Evolutionary conservation across 2,797 vertebrate genomes (phyloP).

Genomic region (Iguana delicatissima): DNA sequence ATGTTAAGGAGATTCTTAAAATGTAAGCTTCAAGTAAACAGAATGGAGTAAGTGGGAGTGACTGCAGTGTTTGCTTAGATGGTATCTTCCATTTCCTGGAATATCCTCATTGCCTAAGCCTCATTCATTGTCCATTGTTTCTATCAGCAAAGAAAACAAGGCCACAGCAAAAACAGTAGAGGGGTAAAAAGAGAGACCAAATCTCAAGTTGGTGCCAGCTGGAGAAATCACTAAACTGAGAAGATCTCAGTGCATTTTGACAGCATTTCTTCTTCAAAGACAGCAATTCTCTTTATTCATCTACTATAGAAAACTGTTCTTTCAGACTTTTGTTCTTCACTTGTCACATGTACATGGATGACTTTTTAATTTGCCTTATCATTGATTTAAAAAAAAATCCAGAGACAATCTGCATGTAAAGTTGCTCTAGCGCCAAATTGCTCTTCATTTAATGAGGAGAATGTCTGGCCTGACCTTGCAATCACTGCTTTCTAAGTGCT

Average conservation of each 20-base stretch:
- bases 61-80: neutral
- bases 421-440: neutral
- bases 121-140: conserved; percentile 12
- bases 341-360: neutral
- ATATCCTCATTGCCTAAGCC: neutral
- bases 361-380: neutral
- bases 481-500: neutral
- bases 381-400: neutral
- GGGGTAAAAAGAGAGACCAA: neutral
- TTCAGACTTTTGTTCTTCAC: neutral
- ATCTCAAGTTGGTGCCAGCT: neutral
- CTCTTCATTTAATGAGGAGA: neutral
- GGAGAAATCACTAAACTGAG: neutral
- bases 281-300: neutral
- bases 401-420: neutral
- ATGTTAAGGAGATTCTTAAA: neutral
- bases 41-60: neutral
- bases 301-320: neutral
- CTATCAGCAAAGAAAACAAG: neutral
- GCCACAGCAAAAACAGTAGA: neutral
- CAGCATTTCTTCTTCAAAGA: neutral
- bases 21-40: conserved; percentile 11
- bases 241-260: neutral
- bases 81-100: conserved; percentile 7
- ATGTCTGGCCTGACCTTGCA: neutral